Conservation (phyloP, 1,140 invertebrate species). For the Lamellibrachia luymesi region DNA sequence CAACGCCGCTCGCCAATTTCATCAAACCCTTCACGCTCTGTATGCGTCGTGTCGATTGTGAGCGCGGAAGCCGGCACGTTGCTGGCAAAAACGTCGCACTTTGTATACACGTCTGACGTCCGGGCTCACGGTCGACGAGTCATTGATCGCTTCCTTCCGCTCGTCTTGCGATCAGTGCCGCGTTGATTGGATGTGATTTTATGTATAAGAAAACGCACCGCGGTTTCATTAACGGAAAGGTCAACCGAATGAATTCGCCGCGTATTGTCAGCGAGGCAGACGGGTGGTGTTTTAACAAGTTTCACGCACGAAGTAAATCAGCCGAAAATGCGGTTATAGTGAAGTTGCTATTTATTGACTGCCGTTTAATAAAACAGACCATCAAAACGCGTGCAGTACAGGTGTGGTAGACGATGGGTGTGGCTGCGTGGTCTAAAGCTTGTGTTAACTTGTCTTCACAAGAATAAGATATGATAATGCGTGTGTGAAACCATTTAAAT, state of each 20-base stretch:
- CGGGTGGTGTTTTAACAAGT: background rate
- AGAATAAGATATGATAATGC: too few relatives aligned
- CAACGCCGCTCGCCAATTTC: background rate
- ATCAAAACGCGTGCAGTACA: background rate
- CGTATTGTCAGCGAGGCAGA: too few relatives aligned
- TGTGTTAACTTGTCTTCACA: too few relatives aligned
- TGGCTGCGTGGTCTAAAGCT: too few relatives aligned
- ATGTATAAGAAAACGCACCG: background rate
- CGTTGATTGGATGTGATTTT: background rate
- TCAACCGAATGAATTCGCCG: background rate
- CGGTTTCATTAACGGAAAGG: background rate
- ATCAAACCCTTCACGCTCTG: background rate
- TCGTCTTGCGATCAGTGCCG: background rate
- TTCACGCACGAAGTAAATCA: background rate
- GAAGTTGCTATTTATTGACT: background rate
- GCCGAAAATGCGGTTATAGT: background rate
- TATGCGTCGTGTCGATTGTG: background rate
- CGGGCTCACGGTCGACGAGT: background rate
- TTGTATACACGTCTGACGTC: background rate
- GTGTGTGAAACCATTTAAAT: too few relatives aligned
- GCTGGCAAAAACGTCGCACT: background rate
- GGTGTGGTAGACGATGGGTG: too few relatives aligned
- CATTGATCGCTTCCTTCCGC: background rate
- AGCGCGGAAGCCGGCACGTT: background rate
- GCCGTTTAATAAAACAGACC: background rate